A percentile compares a stretch with the other conserved stretches of the same genome.
Conservation (phyloP, 2,888 invertebrate genomes). For the Apamea anceps region DNA sequence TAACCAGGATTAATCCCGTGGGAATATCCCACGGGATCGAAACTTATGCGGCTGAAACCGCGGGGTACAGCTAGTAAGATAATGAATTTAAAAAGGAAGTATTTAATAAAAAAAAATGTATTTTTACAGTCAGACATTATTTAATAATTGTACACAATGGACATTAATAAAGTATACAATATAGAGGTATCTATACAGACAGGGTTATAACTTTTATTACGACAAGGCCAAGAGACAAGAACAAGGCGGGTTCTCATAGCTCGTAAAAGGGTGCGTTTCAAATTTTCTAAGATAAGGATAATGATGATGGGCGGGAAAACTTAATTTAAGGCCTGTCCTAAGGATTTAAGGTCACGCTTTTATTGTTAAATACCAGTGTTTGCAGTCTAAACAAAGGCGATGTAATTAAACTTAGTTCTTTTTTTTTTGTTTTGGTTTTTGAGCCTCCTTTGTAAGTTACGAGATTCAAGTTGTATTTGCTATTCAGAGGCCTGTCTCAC, state of each 20-base stretch:
- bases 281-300: conserved; percentile 67
- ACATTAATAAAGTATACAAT: conserved; percentile 26
- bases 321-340: conserved; percentile 57
- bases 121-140: neutral
- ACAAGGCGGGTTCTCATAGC: conserved; percentile 63
- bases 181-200: conserved; percentile 21
- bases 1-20: too few species aligned
- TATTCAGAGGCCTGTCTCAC: conserved; percentile 4
- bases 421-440: conserved; percentile 9
- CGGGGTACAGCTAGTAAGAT: too few species aligned
- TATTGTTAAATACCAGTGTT: conserved; percentile 52
- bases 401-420: conserved; percentile 44
- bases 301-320: conserved; percentile 65
- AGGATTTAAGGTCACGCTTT: conserved; percentile 52
- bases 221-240: conserved; percentile 55
- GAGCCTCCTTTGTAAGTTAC: neutral
- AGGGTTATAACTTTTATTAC: conserved; percentile 62
- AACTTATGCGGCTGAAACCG: too few species aligned
- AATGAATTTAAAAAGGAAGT: neutral
- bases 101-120: neutral
- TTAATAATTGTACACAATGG: conserved; percentile 7
- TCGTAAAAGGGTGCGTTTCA: conserved; percentile 68
- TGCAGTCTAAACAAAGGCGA: conserved; percentile 30
- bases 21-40: too few species aligned
- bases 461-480: conserved; percentile 17